Base-by-base conservation (phyloP, 2,797 vertebrate species). In the Leptatherina wallacei region DNA sequence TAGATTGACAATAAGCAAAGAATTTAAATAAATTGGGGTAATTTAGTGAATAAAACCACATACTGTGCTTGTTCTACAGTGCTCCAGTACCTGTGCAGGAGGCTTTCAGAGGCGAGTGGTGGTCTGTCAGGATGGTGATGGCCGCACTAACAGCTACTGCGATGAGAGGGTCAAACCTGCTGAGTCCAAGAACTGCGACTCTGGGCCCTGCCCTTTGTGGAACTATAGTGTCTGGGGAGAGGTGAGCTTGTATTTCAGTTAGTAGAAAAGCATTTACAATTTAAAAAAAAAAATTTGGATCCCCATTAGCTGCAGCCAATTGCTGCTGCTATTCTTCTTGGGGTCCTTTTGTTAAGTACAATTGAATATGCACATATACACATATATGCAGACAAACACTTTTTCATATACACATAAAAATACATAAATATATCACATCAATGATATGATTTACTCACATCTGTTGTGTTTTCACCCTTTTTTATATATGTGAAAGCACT, bases 121-220 rank as follows among this genome's bases (percentile, higher is more conserved):
- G 61, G 97, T 99, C 60, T 99, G 98, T 89, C 98, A 99, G 91
- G 97, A 99, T 64, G 93, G 94, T 12, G 93, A 98, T 2, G 98
- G 98, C 59, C 95, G 90, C 71, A 95, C 94, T 81, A 94, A 93
- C 77, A 92, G 77, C 78, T 92, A 94, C 76, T 99, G 98, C 36
- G 95, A 97, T 2, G 93, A 94, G 60, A 88, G 95, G 80, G 90
- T 95, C 69, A 98, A 96, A 88, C 98, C 98, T 20, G 93, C 92
- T 0, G 96, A 98, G 84, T 94, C 94, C 0, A 96, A 95, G 90
- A 94, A 89, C 84, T 99, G 98, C 69, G 94, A 97, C 88, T 95
- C 96, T 1, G 97, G 97, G 61, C 96, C 96, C 16, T 99, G 98
- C 75, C 97, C 97, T 11, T 94, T 88, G 66, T 99, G 98, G 98